phyloP scores from a whole-genome alignment of 2,888 invertebrate genomes.

The Acronicta leporina region DNA sequence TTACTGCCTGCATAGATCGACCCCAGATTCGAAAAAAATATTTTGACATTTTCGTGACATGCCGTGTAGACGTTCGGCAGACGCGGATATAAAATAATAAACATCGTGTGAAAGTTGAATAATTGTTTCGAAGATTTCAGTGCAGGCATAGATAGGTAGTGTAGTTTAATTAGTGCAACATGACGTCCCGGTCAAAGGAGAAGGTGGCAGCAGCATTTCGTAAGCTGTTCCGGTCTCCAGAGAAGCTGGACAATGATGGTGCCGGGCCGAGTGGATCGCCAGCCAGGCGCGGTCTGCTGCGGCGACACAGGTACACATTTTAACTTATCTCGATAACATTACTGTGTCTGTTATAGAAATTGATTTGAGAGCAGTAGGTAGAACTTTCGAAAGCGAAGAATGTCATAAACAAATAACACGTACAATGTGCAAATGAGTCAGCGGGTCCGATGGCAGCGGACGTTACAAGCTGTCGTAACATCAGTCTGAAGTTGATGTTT shows the following conservation, averaged over 20 bases:
- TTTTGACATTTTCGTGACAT: slow-evolving; percentile 72
- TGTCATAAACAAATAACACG: slow-evolving; percentile 45
- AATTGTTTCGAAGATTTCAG: slow-evolving; percentile 62
- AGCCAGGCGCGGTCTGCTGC: slow-evolving; percentile 87
- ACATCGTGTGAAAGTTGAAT: slow-evolving; percentile 64
- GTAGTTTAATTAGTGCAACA: slow-evolving; percentile 78
- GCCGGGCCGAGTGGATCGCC: slow-evolving; percentile 90
- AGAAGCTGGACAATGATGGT: slow-evolving; percentile 91
- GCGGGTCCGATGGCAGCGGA: slow-evolving; percentile 33
- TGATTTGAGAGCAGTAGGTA: slow-evolving; percentile 10
- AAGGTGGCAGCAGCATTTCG: slow-evolving; percentile 94
- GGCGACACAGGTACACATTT: slow-evolving; percentile 80
- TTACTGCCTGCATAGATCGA: slow-evolving; percentile 51
- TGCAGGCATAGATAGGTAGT: slow-evolving; percentile 67
- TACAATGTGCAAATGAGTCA: slow-evolving; percentile 45
- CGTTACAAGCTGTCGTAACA: slow-evolving; percentile 52
- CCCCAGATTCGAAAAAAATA: slow-evolving; percentile 65
- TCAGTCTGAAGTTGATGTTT: slow-evolving; percentile 54
- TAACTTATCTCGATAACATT: not conserved
- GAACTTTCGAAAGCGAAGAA: slow-evolving; percentile 30
- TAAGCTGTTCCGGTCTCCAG: slow-evolving; percentile 93
- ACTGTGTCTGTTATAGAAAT: not conserved
- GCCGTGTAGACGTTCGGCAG: slow-evolving; percentile 66
- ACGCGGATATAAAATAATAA: slow-evolving; percentile 57
- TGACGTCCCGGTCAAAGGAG: slow-evolving; percentile 94